Percentiles rank a stretch among this genome's conserved stretches.
phyloP scores from a whole-genome alignment of 2,113 vertebrate genomes.

The Pardalotus punctatus region DNA sequence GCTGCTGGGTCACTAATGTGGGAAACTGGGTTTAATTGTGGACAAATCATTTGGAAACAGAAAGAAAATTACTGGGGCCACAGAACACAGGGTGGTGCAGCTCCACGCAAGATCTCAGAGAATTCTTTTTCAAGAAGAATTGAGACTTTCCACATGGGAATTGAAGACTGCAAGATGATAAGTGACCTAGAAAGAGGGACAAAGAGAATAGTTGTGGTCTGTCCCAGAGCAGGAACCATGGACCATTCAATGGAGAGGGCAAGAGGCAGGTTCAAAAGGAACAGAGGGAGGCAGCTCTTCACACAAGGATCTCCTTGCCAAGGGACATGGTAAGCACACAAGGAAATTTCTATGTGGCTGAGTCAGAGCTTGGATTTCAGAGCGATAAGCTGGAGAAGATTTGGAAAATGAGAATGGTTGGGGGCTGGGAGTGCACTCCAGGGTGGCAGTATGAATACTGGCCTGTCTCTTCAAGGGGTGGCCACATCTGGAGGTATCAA shows the following conservation, averaged over 20 bases:
- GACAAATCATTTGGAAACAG: background rate
- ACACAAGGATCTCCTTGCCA: background rate
- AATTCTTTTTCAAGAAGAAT: no score
- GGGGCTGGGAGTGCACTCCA: background rate
- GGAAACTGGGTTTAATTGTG: background rate
- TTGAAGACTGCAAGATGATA: background rate
- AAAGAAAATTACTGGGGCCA: background rate
- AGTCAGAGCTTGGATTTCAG: background rate
- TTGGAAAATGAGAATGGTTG: background rate
- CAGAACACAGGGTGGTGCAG: accelerated
- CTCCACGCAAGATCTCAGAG: background rate
- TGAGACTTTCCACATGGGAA: background rate
- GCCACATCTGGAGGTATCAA: background rate
- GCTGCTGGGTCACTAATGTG: background rate
- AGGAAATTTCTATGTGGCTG: background rate
- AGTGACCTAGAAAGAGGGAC: background rate
- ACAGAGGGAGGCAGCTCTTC: background rate
- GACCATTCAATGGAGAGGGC: background rate
- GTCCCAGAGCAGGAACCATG: background rate
- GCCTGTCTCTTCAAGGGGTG: background rate
- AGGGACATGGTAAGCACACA: background rate
- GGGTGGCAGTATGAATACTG: background rate
- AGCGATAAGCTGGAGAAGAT: background rate
- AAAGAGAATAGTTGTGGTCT: accelerated
- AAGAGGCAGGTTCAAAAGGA: background rate